Percentiles rank a stretch among this genome's conserved stretches.
Conservation (phyloP, 1,140 invertebrate species). For the Stratiolaelaps scimitus region DNA sequence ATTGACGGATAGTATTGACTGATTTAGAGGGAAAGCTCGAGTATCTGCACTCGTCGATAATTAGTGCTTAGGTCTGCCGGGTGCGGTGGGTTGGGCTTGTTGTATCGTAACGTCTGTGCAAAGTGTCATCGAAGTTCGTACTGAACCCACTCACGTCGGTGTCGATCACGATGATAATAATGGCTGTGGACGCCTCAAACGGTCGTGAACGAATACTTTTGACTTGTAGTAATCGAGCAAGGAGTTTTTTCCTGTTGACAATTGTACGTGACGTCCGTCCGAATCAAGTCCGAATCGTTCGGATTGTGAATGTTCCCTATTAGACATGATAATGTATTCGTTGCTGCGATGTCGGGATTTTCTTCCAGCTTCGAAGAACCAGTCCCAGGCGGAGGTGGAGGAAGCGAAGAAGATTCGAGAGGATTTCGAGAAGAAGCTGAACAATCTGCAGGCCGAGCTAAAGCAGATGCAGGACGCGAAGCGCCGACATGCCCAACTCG, state of each 20-base stretch:
- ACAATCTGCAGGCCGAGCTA: constrained; percentile 70
- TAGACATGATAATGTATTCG: neutral
- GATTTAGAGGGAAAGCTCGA: no score
- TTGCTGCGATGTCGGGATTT: no score
- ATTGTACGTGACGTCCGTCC: constrained; percentile 15
- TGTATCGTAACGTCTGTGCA: no score
- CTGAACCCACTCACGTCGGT: no score
- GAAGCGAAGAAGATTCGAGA: constrained; percentile 68
- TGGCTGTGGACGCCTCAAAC: neutral
- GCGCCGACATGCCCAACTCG: constrained; percentile 69
- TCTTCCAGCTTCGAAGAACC: constrained; percentile 35
- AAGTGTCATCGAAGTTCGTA: no score
- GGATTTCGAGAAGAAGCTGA: constrained; percentile 77
- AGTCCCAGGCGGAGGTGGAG: constrained; percentile 35
- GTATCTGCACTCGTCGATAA: no score
- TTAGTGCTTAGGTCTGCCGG: no score
- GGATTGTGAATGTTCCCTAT: neutral
- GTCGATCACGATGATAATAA: no score
- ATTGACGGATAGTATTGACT: no score
- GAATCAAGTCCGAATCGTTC: no score
- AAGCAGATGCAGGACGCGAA: constrained; percentile 73
- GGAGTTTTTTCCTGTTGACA: constrained; percentile 11
- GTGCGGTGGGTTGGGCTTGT: no score
- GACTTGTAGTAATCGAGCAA: neutral
- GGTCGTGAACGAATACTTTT: neutral